Evolutionary conservation across 2,888 invertebrate species (phyloP).

Genomic region (Cheilosia variabilis): DNA sequence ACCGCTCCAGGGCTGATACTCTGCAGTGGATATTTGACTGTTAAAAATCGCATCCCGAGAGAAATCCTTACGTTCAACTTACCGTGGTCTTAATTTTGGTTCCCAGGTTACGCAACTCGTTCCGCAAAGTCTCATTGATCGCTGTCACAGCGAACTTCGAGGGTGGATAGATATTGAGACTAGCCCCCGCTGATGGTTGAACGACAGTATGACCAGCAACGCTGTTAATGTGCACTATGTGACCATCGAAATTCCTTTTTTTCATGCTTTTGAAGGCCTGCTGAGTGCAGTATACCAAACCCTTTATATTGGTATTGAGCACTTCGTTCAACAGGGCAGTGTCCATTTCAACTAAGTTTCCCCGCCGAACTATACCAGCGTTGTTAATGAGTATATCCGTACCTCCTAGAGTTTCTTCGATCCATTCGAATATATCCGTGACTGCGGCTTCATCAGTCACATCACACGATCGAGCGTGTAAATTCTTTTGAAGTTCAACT

Average conservation of each 20-base stretch:
- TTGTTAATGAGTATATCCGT: conserved; percentile 85
- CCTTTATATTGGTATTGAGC: conserved; percentile 83
- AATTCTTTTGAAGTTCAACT: conserved; percentile 68
- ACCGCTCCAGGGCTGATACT: conserved; percentile 60
- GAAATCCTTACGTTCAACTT: conserved; percentile 29
- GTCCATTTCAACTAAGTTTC: conserved; percentile 47
- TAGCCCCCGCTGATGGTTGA: background rate
- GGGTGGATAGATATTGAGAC: conserved; percentile 76
- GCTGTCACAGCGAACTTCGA: conserved; percentile 77
- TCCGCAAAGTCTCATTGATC: conserved; percentile 75
- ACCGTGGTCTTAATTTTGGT: conserved; percentile 78
- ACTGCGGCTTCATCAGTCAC: conserved; percentile 84
- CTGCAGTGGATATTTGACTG: conserved; percentile 9
- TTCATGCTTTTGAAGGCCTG: conserved; percentile 84
- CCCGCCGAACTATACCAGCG: conserved; percentile 78
- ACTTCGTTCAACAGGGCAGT: conserved; percentile 66
- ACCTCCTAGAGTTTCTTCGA: conserved; percentile 84
- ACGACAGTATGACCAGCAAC: conserved; percentile 75
- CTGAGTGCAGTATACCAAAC: conserved; percentile 82
- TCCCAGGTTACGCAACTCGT: conserved; percentile 75
- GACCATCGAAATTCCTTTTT: conserved; percentile 81
- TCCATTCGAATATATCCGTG: conserved; percentile 83
- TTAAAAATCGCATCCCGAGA: no score
- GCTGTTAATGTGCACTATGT: conserved; percentile 83
- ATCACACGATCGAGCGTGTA: conserved; percentile 84